Evolutionary conservation across 2,888 invertebrate genomes (phyloP).

Genomic region (Drosophila ustulata): DNA sequence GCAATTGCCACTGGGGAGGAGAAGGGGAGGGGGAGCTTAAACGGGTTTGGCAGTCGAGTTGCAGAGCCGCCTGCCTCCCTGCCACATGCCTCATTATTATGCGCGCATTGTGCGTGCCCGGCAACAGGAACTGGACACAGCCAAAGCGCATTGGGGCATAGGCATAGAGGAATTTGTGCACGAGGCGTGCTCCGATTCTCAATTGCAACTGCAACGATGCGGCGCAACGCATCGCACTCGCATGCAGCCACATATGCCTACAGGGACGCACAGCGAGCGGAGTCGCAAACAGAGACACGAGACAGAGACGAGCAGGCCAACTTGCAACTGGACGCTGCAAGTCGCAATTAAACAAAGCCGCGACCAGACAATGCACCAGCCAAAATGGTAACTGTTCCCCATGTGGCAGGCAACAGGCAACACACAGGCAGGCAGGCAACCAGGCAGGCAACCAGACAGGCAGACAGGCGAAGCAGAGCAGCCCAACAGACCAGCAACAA

Average conservation of each 20-base stretch:
- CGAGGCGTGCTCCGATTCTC: conserved; percentile 79
- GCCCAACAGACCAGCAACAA: conserved; percentile 38
- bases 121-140: conserved; percentile 70
- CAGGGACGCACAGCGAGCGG: conserved; percentile 67
- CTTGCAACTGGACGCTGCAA: conserved; percentile 48
- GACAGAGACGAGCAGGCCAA: conserved; percentile 1
- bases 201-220: conserved; percentile 63
- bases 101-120: conserved; percentile 79
- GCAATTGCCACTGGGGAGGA: conserved; percentile 42
- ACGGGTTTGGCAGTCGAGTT: not conserved
- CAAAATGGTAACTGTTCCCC: conserved; percentile 55
- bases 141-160: conserved; percentile 30
- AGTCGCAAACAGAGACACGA: conserved; percentile 21
- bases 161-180: conserved; percentile 70
- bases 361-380: conserved; percentile 56
- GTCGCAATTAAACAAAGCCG: conserved; percentile 78
- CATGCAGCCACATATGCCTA: conserved; percentile 70
- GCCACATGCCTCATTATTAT: conserved; percentile 69
- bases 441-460: not conserved
- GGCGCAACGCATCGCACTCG: too few species aligned
- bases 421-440: too few species aligned
- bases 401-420: conserved; percentile 32
- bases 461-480: conserved; percentile 11
- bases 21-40: not conserved
- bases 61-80: conserved; percentile 7